Conservation (phyloP, 2,113 vertebrate species). For the Sporophila hypoxantha region DNA sequence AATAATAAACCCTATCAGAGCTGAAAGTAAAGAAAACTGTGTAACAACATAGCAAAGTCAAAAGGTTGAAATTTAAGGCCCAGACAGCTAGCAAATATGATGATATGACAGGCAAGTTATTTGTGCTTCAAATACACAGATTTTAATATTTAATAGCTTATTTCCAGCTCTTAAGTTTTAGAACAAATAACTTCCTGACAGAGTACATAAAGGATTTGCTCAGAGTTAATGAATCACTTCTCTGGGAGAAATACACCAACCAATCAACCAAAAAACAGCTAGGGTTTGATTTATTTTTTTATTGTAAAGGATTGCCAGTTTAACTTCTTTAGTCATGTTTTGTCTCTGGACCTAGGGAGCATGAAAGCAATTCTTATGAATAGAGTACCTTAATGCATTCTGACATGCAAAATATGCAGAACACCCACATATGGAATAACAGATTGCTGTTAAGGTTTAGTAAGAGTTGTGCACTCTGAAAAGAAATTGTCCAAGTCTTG, state of each 20-base stretch:
- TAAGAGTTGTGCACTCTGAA: neutral
- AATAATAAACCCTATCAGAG: neutral
- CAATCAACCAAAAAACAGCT: neutral
- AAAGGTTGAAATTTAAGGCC: neutral
- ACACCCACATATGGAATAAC: neutral
- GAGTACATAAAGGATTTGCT: neutral
- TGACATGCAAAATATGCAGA: neutral
- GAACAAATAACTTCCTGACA: neutral
- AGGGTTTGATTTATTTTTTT: neutral
- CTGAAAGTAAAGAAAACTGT: neutral
- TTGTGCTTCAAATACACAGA: neutral
- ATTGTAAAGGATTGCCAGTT: neutral
- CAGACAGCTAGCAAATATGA: neutral
- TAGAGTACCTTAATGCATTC: neutral
- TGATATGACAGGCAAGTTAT: neutral
- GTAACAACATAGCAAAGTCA: neutral
- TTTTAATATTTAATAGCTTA: neutral
- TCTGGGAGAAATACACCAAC: neutral
- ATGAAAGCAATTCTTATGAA: neutral
- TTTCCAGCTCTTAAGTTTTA: neutral
- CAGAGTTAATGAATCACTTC: neutral
- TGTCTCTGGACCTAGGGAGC: neutral
- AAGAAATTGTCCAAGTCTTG: neutral
- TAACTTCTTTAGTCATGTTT: neutral
- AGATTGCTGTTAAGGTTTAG: neutral